Conservation (phyloP, 2,797 vertebrate genomes). For the Sarcophilus harrisii region DNA sequence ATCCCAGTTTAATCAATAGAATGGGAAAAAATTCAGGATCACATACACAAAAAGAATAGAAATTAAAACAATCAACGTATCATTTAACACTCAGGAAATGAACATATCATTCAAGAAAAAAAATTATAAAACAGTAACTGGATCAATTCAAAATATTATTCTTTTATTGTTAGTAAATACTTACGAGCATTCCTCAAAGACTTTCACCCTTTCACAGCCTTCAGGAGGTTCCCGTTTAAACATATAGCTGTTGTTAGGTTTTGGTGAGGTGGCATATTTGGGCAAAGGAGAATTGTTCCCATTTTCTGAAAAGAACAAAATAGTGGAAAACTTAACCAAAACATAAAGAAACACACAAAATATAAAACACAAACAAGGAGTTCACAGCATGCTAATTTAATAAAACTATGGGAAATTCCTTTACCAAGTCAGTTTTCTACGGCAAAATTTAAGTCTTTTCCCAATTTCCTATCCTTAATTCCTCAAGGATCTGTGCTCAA, state of each 20-base stretch:
- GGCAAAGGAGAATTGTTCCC: constrained; percentile 96
- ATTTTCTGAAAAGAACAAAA: constrained; percentile 89
- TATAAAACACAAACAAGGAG: not conserved
- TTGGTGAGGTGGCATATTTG: constrained; percentile 97
- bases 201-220: constrained; percentile 98
- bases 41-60: not conserved
- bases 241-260: constrained; percentile 99
- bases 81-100: not conserved
- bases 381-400: not conserved
- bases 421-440: not conserved
- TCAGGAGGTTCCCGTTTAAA: constrained; percentile 99
- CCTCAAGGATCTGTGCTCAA: not conserved
- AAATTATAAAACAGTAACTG: not conserved
- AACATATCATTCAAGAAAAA: not conserved
- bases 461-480: not conserved
- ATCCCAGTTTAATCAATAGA: not conserved
- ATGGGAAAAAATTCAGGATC: not conserved
- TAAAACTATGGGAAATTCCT: not conserved
- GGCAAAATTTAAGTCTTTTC: not conserved
- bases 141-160: not conserved
- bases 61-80: not conserved
- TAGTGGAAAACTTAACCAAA: not conserved
- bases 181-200: constrained; percentile 96
- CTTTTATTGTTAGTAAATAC: constrained; percentile 76
- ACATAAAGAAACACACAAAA: not conserved